Evolutionary conservation across 2,888 invertebrate species (phyloP), one percentile per base, ranked within the genome.

Genomic region (Rhimphoctona megacephalus): DNA sequence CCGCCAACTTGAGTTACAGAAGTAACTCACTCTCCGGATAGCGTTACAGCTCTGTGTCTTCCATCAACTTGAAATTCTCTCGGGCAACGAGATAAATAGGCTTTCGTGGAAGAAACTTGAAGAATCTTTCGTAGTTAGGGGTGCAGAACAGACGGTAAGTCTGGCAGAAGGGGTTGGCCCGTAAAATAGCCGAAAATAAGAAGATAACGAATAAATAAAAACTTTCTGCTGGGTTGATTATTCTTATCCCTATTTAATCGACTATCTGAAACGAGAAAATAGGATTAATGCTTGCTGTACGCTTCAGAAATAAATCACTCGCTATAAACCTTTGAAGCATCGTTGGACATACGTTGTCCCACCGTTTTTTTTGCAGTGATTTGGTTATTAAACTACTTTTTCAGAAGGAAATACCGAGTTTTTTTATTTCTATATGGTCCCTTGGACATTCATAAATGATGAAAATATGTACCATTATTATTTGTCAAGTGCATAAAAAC

Each of bases 11-110:
- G 76, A 87, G 82, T 85, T 87, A 85, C 70, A 61, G 81, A 85
- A 85, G 78, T 81, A 84, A 81, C 84, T 84, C 74, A 70, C 61
- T 70, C 64, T 57, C 52, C 14, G 43, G 74, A 69, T 80, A 67
- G 43, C 73, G 54, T 43, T 22, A 57, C 69, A 49, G 77, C 82
- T 84, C 54, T 49, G 76, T 57, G 79, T 36, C 43, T 64, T 70
- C 67, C 52, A 77, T 74, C 69, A 77, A 76, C 76, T 43, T 36
- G 19, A 52, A 49, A 82, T 77, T 77, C 76, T 82, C 86, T 70
- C 49, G 72, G 72, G 84, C 54, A 84, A 82, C 76, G 79, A 82
- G 84, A 87, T 87, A 85, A 79, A 87, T 85, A 82, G 79, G 54
- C 78, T 78, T 76, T 78, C 78, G 70, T 19, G 64, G 33, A 61